These are phyloP conservation scores for Atta texana DNA, from an alignment of 1,140 invertebrate genomes.

Conservation along the genomic window DNA sequence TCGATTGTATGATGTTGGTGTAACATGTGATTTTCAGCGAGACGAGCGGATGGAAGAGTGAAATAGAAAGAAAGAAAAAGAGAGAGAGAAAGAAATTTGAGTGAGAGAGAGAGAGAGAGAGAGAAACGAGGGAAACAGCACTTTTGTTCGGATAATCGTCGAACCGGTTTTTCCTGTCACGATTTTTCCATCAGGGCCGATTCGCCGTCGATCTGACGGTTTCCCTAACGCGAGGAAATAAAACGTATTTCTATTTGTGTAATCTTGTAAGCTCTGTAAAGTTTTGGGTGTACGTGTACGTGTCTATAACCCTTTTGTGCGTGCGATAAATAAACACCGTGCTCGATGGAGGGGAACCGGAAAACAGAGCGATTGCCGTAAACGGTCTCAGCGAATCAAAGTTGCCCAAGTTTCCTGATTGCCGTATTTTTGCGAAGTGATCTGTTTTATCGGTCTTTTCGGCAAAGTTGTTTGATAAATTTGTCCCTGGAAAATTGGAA, in stretches of 20 bases:
- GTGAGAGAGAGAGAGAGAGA: background rate
- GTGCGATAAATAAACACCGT: slow-evolving; percentile 62
- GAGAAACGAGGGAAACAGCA: background rate
- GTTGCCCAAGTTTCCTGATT: slow-evolving; percentile 2
- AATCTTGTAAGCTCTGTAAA: slow-evolving; percentile 80
- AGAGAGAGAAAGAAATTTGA: background rate
- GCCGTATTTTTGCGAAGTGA: background rate
- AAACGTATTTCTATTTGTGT: slow-evolving; percentile 78
- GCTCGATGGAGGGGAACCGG: slow-evolving; percentile 61
- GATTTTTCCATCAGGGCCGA: background rate
- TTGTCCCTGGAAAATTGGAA: background rate
- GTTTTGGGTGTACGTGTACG: slow-evolving; percentile 81
- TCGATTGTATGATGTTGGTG: slow-evolving; percentile 53
- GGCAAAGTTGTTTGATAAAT: slow-evolving; percentile 29
- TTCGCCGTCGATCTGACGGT: slow-evolving; percentile 63
- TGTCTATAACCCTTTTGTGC: slow-evolving; percentile 79
- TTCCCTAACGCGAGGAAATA: slow-evolving; percentile 61
- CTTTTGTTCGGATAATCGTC: slow-evolving; percentile 35
- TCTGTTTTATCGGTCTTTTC: background rate
- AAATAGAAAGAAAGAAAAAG: background rate
- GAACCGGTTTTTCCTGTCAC: slow-evolving; percentile 14
- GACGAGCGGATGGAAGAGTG: slow-evolving; percentile 50
- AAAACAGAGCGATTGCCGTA: slow-evolving; percentile 18
- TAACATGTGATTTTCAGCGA: slow-evolving; percentile 52
- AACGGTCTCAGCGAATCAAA: background rate